phyloP scores from a whole-genome alignment of 2,888 invertebrate species.

The Amblyteles armatorius region DNA sequence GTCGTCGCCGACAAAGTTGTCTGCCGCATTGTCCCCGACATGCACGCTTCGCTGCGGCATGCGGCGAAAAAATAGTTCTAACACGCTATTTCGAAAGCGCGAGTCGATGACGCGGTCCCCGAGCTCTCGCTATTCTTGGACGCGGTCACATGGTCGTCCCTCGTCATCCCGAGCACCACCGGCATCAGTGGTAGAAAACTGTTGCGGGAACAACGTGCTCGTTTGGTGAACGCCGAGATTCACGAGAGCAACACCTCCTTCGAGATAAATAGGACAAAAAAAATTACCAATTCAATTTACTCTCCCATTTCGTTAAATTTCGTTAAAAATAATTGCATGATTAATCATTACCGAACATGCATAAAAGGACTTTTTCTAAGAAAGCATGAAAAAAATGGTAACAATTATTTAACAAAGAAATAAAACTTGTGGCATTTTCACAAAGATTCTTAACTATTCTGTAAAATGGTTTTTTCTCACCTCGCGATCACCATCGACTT shows the following conservation, averaged over 20 bases:
- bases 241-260: background rate
- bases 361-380: too few relatives aligned
- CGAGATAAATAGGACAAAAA: background rate
- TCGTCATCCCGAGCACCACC: slow-evolving; percentile 16
- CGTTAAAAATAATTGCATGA: too few relatives aligned
- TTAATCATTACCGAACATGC: too few relatives aligned
- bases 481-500: background rate
- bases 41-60: slow-evolving; percentile 15
- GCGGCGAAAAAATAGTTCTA: slow-evolving; percentile 51
- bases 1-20: slow-evolving; percentile 2
- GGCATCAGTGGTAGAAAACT: background rate
- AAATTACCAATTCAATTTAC: background rate
- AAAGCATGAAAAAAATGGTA: too few relatives aligned
- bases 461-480: too few relatives aligned
- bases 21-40: background rate
- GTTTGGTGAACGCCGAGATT: slow-evolving; percentile 25
- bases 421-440: too few relatives aligned
- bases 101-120: slow-evolving; percentile 45
- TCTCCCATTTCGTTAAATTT: too few relatives aligned
- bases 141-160: slow-evolving; percentile 28
- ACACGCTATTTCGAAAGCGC: slow-evolving; percentile 53
- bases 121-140: slow-evolving; percentile 56
- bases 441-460: too few relatives aligned
- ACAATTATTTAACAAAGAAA: too few relatives aligned
- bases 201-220: slow-evolving; percentile 23